These are phyloP conservation scores for Rhagoletis pomonella DNA, from an alignment of 1,140 invertebrate genomes.

Conservation along the genomic window DNA sequence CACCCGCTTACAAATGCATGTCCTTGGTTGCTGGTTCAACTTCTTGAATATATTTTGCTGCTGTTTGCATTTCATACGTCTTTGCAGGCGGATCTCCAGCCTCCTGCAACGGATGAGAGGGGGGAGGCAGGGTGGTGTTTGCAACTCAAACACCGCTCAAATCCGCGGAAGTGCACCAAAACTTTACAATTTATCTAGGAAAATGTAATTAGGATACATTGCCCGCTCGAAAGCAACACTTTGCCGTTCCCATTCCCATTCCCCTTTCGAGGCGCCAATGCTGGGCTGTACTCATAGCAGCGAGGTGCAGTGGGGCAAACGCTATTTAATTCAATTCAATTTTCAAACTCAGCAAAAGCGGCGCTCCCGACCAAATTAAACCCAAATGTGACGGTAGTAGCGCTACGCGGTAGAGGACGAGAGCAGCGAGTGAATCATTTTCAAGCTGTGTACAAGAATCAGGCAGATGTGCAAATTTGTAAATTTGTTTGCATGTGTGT, in stretches of 20 bases:
- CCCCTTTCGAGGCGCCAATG: background rate
- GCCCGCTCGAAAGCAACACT: background rate
- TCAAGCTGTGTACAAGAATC: background rate
- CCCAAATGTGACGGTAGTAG: slow-evolving; percentile 7
- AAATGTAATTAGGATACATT: slow-evolving; percentile 71
- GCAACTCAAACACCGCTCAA: slow-evolving; percentile 67
- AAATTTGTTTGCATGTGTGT: background rate
- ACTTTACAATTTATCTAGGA: slow-evolving; percentile 74
- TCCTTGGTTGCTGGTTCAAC: background rate
- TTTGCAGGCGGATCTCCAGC: background rate
- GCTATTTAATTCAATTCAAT: slow-evolving; percentile 51
- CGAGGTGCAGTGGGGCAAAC: background rate
- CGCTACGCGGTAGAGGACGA: background rate
- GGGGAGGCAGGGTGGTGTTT: background rate
- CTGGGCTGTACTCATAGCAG: too few relatives aligned
- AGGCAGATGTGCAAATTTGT: slow-evolving; percentile 15
- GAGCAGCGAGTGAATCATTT: background rate
- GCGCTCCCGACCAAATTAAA: background rate
- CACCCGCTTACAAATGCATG: too few relatives aligned
- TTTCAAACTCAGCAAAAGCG: slow-evolving; percentile 41
- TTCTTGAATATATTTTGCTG: background rate
- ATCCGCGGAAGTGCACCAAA: slow-evolving; percentile 69
- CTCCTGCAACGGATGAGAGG: background rate
- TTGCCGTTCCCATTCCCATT: background rate
- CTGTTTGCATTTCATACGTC: slow-evolving; percentile 14